Percentiles rank a stretch among this genome's conserved stretches.
Conservation (phyloP, 2,797 vertebrate species). For the Eremophila alpestris region DNA sequence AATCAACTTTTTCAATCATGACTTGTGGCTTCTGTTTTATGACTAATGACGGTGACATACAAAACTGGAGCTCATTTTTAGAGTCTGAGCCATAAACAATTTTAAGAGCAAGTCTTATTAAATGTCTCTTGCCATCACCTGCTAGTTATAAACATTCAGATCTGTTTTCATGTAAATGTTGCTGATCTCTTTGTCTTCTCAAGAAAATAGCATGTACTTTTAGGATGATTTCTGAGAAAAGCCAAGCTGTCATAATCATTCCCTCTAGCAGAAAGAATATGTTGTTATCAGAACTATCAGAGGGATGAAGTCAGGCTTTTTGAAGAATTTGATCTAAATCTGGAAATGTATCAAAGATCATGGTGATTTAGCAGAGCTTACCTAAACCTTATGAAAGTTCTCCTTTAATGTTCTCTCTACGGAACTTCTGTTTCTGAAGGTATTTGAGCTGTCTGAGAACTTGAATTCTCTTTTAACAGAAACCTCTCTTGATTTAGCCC, state of each 20-base stretch:
- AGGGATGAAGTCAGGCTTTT: neutral
- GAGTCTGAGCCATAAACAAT: neutral
- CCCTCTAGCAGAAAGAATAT: neutral
- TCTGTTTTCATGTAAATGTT: neutral
- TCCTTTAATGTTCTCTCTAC: neutral
- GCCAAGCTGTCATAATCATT: neutral
- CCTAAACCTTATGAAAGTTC: neutral
- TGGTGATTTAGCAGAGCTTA: neutral
- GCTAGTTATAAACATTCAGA: neutral
- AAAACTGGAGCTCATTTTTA: neutral
- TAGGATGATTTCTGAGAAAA: neutral
- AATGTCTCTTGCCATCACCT: neutral
- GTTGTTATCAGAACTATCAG: neutral
- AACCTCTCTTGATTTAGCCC: neutral
- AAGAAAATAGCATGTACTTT: neutral
- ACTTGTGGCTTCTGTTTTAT: neutral
- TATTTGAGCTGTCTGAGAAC: neutral
- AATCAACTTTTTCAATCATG: neutral
- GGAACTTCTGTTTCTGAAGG: constrained; percentile 1
- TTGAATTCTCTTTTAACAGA: neutral
- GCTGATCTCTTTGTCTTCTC: neutral
- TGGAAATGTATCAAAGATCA: neutral
- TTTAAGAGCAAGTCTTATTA: neutral
- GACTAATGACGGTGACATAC: neutral
- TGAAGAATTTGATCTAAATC: neutral